phyloP scores from a whole-genome alignment of 2,888 invertebrate genomes.

The Drosophila imparisetae region DNA sequence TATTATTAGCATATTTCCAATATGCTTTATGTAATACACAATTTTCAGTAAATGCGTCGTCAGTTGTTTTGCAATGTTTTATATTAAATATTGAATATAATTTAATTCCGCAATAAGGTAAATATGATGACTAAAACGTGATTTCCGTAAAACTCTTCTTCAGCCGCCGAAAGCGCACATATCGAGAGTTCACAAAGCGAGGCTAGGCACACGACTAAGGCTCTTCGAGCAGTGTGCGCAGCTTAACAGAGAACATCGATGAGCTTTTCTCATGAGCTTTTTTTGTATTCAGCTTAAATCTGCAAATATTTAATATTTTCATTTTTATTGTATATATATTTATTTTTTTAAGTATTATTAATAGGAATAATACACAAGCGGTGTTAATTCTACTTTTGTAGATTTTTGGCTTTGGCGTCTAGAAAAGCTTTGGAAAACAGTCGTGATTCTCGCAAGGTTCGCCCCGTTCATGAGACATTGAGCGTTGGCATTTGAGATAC shows the following conservation, averaged over 20 bases:
- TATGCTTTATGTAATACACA: conserved; percentile 19
- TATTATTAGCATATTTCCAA: conserved; percentile 43
- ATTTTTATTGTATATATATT: conserved; percentile 9
- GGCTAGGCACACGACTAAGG: conserved; percentile 57
- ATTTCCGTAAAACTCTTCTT: conserved; percentile 28
- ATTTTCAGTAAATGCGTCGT: conserved; percentile 56
- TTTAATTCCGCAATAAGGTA: conserved; percentile 33
- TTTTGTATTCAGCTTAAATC: not conserved
- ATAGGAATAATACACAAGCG: conserved; percentile 35
- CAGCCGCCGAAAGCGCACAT: conserved; percentile 5
- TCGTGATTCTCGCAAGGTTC: conserved; percentile 6
- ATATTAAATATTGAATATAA: conserved; percentile 27
- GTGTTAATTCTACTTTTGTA: conserved; percentile 29
- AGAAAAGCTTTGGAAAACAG: conserved; percentile 55
- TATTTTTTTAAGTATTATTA: conserved; percentile 19
- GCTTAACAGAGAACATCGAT: conserved; percentile 38
- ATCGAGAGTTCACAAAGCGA: conserved; percentile 36
- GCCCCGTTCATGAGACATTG: conserved; percentile 2
- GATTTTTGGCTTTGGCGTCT: conserved; percentile 63
- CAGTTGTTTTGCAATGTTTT: conserved; percentile 28
- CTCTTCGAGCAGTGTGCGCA: conserved; percentile 12
- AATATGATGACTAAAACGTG: conserved; percentile 46
- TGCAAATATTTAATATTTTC: not conserved
- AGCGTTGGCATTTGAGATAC: conserved; percentile 1
- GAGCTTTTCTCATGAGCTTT: conserved; percentile 64